Percentiles rank a stretch among this genome's conserved stretches.
Conservation (phyloP, 2,888 invertebrate species). For the Hirtodrosophila histrioides region DNA sequence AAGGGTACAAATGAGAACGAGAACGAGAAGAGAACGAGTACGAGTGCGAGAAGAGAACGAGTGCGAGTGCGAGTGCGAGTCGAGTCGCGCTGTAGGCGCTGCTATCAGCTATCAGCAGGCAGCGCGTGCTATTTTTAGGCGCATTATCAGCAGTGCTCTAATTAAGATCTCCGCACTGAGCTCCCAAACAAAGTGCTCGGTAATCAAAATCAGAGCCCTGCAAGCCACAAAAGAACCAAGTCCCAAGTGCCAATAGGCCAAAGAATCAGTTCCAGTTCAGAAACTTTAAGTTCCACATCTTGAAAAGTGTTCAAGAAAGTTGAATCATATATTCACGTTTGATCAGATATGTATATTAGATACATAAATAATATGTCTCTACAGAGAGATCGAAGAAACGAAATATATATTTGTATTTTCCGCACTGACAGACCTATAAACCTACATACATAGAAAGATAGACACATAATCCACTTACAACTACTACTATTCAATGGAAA, state of each 20-base stretch:
- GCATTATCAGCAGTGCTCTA: conserved; percentile 74
- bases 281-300: too few species aligned
- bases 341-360: too few species aligned
- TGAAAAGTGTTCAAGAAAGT: too few species aligned
- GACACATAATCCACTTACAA: too few species aligned
- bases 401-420: too few species aligned
- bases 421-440: too few species aligned
- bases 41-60: conserved; percentile 19
- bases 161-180: conserved; percentile 72
- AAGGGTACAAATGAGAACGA: conserved; percentile 15
- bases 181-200: conserved; percentile 51
- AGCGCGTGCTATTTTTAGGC: conserved; percentile 63
- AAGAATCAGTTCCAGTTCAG: not conserved
- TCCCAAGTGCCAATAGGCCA: conserved; percentile 1
- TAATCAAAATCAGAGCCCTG: conserved; percentile 52
- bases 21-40: conserved; percentile 14
- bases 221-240: conserved; percentile 10
- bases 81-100: conserved; percentile 53
- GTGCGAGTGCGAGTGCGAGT: conserved; percentile 26
- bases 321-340: too few species aligned
- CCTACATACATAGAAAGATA: too few species aligned
- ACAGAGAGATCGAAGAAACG: too few species aligned
- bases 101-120: conserved; percentile 58
- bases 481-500: too few species aligned
- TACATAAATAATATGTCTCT: too few species aligned